Percentiles rank a stretch among this genome's conserved stretches.
Conservation (phyloP, 1,140 invertebrate species). For the Hestina assimilis region DNA sequence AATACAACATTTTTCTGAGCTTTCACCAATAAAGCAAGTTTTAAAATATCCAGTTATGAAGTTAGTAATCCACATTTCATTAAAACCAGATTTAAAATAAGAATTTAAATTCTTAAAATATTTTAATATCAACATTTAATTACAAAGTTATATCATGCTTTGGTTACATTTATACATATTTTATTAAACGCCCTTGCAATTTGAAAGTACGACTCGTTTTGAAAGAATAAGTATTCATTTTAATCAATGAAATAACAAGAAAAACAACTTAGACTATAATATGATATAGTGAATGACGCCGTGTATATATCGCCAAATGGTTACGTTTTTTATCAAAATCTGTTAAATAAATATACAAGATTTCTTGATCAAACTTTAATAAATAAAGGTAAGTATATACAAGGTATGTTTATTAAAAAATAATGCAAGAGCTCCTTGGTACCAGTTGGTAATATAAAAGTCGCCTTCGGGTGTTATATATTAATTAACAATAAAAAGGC, state of each 20-base stretch:
- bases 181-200: background rate
- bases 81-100: background rate
- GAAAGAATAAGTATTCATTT: background rate
- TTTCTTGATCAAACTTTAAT: slow-evolving; percentile 9
- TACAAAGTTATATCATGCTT: background rate
- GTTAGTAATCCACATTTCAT: slow-evolving; percentile 9
- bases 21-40: slow-evolving; percentile 24
- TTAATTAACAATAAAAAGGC: slow-evolving; percentile 12
- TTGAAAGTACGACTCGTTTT: background rate
- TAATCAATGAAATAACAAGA: background rate
- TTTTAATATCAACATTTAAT: background rate
- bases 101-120: slow-evolving; percentile 5
- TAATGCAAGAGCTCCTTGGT: background rate
- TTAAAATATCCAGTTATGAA: slow-evolving; percentile 13
- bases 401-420: slow-evolving; percentile 4
- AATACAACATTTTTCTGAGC: slow-evolving; percentile 5
- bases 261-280: background rate
- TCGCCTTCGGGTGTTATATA: slow-evolving; percentile 8
- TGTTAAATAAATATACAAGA: background rate
- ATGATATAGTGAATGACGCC: too few relatives aligned
- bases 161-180: background rate
- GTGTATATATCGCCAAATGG: background rate
- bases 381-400: slow-evolving; percentile 8
- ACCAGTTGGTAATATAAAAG: slow-evolving; percentile 3
- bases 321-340: background rate